Conservation (phyloP, 2,888 invertebrate species). For the Odontomyia ornata region DNA sequence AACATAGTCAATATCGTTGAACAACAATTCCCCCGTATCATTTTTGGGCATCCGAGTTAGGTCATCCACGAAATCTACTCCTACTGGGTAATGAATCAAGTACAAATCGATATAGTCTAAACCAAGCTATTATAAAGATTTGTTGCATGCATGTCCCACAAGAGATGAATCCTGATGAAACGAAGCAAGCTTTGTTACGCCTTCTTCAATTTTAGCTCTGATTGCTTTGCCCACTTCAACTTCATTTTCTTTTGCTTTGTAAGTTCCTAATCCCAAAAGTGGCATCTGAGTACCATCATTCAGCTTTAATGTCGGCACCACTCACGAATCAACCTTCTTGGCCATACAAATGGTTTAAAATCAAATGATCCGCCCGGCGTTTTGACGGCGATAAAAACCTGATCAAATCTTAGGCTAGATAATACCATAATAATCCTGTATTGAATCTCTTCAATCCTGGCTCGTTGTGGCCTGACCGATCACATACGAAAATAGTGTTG, state of each 20-base stretch:
- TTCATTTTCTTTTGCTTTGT: slow-evolving; percentile 67
- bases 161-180: no score
- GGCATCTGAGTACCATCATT: slow-evolving; percentile 69
- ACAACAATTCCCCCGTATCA: slow-evolving; percentile 47
- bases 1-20: slow-evolving; percentile 74
- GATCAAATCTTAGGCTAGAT: no score
- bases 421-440: no score
- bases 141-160: no score
- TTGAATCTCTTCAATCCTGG: no score
- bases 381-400: no score
- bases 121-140: slow-evolving; percentile 75
- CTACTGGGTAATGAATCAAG: slow-evolving; percentile 86
- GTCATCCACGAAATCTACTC: slow-evolving; percentile 67
- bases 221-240: slow-evolving; percentile 64
- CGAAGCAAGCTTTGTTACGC: slow-evolving; percentile 78
- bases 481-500: no score
- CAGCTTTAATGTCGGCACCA: slow-evolving; percentile 63
- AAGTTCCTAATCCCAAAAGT: slow-evolving; percentile 72
- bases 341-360: no score
- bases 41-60: slow-evolving; percentile 53
- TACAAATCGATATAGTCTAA: slow-evolving; percentile 83
- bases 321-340: no score
- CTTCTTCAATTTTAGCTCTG: slow-evolving; percentile 62
- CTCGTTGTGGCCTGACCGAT: no score
- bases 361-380: no score